A percentile compares a stretch with the other conserved stretches of the same genome.
These are phyloP conservation scores for Beris morrisii DNA, from an alignment of 2,888 invertebrate species.

Conservation along the genomic window DNA sequence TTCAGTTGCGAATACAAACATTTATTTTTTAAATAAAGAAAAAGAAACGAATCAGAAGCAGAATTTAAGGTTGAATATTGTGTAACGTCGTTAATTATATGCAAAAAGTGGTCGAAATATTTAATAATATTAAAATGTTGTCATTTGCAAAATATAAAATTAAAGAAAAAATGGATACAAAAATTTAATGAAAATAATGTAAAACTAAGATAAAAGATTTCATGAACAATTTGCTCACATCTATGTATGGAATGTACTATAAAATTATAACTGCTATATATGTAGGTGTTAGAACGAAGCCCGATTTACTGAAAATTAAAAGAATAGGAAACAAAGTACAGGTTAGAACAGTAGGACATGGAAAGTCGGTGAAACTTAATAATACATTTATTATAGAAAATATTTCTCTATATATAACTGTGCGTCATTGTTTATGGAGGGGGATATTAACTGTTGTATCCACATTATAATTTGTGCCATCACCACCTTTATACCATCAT, in stretches of 20 bases:
- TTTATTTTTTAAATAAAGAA: slow-evolving; percentile 27
- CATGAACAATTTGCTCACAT: slow-evolving; percentile 29
- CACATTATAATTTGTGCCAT: too few relatives aligned
- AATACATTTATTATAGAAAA: too few relatives aligned
- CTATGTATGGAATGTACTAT: slow-evolving; percentile 27
- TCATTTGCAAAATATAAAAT: slow-evolving; percentile 31
- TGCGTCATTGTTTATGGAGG: too few relatives aligned
- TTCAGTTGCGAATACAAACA: slow-evolving; percentile 18
- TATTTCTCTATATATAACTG: too few relatives aligned
- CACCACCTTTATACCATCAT: too few relatives aligned
- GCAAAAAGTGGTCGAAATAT: slow-evolving; percentile 22
- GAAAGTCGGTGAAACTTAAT: too few relatives aligned
- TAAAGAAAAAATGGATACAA: not conserved
- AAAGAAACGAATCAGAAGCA: not conserved
- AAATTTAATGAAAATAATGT: slow-evolving; percentile 14
- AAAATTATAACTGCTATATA: slow-evolving; percentile 3
- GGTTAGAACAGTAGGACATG: too few relatives aligned
- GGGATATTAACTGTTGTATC: too few relatives aligned
- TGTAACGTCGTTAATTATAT: slow-evolving; percentile 30
- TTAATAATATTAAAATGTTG: slow-evolving; percentile 35
- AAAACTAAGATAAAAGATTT: slow-evolving; percentile 24
- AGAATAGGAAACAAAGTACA: too few relatives aligned
- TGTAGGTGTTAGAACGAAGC: slow-evolving; percentile 24
- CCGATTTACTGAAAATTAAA: not conserved
- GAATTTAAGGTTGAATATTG: slow-evolving; percentile 25